Base-by-base conservation (phyloP, 2,797 vertebrate species). In the Coregonus sp. region DNA sequence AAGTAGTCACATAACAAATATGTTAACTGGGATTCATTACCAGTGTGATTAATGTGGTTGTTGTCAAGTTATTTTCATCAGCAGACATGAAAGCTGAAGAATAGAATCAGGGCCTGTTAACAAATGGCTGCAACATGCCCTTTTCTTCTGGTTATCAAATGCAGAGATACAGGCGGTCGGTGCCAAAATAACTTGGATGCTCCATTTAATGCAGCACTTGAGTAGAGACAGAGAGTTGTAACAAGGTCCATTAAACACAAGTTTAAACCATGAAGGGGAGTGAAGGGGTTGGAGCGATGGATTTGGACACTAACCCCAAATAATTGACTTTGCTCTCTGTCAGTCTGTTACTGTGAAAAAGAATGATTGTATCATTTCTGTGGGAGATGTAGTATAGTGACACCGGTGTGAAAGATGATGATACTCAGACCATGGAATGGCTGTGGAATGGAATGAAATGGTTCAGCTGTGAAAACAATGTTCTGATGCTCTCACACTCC, bases 1-100 rank as follows among this genome's bases (percentile, higher is more conserved):
- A 18, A 72, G 72, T 61, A 31, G 9, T 75, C 78, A 47, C 63
- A 74, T 12, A 80, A 77, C 71, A 4, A 31, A 12, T 35, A 73
- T 72, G 1, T 80, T 54, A 15, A 74, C 79, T 86, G 79, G 73
- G 75, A 82, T 80, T 76, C 50, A 76, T 87, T 76, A 78, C 4
- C 31, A 11, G 47, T 15, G 37, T 7, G 18, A 52, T 14, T 9
- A 20, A 37, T 75, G 15, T 15, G 72, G 80, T 12, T 31, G 74
- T 79, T 86, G 82, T 82, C 66, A 86, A 75, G 75, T 73, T 69
- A 31, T 78, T 79, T 81, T 75, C 47, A 80, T 37, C 78, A 73
- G 75, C 54, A 4, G 20, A 80, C 74, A 75, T 52, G 20, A 51
- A 73, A 66, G 78, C 66, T 51, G 71, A 5, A 47, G 50, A 59